Percentiles rank a stretch among this genome's conserved stretches.
These are phyloP conservation scores for Hylaeus volcanicus DNA, from an alignment of 1,140 invertebrate species.

Conservation along the genomic window DNA sequence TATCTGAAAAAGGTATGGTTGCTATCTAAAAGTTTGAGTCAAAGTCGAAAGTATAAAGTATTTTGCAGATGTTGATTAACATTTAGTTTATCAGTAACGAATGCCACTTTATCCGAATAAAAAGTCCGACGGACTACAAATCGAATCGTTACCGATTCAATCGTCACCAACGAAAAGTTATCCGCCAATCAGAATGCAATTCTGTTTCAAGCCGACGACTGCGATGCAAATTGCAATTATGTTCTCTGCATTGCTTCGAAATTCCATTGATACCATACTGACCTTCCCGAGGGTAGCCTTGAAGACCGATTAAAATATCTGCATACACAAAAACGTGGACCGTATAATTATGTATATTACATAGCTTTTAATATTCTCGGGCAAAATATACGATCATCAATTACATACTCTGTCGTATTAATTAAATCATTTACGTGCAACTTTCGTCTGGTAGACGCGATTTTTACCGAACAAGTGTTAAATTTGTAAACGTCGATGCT, in stretches of 20 bases:
- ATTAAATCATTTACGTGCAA: constrained; percentile 1
- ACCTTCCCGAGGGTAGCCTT: neutral
- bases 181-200: too few species aligned
- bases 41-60: too few species aligned
- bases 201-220: too few species aligned
- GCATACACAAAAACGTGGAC: neutral
- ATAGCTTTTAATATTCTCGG: constrained; percentile 1
- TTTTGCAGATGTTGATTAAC: too few species aligned
- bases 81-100: too few species aligned
- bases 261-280: neutral
- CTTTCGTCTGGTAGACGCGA: neutral
- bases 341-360: constrained; percentile 7
- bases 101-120: neutral
- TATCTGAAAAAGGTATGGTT: too few species aligned
- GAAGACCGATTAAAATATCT: neutral
- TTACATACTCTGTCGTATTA: neutral
- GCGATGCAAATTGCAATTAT: too few species aligned
- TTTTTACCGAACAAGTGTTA: neutral
- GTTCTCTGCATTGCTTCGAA: too few species aligned
- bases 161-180: too few species aligned
- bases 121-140: too few species aligned
- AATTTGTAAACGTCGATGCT: neutral
- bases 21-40: too few species aligned
- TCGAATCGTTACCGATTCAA: too few species aligned
- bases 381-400: constrained; percentile 6